Evolutionary conservation across 2,113 vertebrate genomes (phyloP), one percentile per base, ranked within the genome.

Genomic region (Poeciliopsis turrubarensis): DNA sequence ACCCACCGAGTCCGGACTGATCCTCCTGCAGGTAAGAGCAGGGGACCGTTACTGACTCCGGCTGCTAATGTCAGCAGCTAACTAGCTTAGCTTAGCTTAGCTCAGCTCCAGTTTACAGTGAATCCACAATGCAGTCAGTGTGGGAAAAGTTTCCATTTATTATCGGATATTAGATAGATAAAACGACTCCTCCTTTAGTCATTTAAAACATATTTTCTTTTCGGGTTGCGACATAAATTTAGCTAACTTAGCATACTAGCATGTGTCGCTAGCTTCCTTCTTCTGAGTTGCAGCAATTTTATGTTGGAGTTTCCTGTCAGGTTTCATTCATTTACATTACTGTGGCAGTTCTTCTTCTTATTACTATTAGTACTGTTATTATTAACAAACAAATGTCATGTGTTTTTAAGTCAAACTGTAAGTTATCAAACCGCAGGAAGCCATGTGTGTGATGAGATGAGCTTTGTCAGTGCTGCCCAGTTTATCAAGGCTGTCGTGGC

Each of bases 11-110:
- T 75, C 41, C 60, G 34, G 32, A 70, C 68, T 75, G 61, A 67
- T 85, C 63, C 1, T 70, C 80, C 72, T 79, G 13, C 87, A 89
- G 92, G 92, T 93, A 82, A 89, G 83, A 22, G 8, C 51, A 7
- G 31, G 67, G 77, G 4, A 13, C 41, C 41, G 78, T 73, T 51
- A 71, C 79, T 41, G 68, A 54, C 47, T 37, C 51, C 9, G 68
- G 19, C 51, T 37, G 88, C 79, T 86, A 88, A 51, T 63, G 7
- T 29, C 75, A 83, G 77, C 65, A 32, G 72, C 75, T 73, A 78
- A 68, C 76, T 90, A 90, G 85, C 88, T 37, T 84, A 77, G 80
- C 77, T 37, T 41, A 47, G 25, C 88, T 37, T 83, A 77, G 80
- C 77, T 37, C 37, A 47, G 26, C 7, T 64, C 73, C 71, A 64